Evolutionary conservation across 2,888 invertebrate species (phyloP), one percentile per base, ranked within the genome.

Genomic region (Aelia acuminata): DNA sequence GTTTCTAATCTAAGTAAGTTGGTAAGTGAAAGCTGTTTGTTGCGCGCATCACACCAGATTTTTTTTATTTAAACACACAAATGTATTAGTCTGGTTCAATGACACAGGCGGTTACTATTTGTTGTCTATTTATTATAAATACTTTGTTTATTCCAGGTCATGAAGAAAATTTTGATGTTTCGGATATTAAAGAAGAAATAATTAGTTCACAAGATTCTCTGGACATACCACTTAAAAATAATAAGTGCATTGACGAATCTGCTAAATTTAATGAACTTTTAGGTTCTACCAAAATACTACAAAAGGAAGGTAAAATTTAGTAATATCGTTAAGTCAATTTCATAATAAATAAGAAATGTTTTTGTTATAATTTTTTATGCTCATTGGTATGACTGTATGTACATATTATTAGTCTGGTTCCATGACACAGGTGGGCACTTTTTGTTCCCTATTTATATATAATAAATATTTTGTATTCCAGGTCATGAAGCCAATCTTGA

Each of bases 191-290:
- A 31, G 31, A 63, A 63, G 63, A 63, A 35, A 63, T 63, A 31
- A 63, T 63, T 31, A 18, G 63, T 63, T 63, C 63, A 1, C 63
- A 63, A 63, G 63, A 63, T 63, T 63, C 63, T 63, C 57, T 31
- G 31, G 31, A 63, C 18, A 31, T 18, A 5, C 18, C 63, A 63
- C n/a, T 57, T 57, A n/a, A 57, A 57, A 57, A 57, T 57, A 13
- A 57, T 3, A 57, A 57, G 11, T 57, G 57, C 13, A 26, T 26
- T 26, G 26, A 3, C 13, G 2, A 57, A 57, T 63, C 31, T 63
- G 18, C 20, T 63, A 8, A 63, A 31, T 63, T 31, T 31, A 63
- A 63, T 31, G 18, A 31, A 18, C 15, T 31, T 31, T 63, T 18
- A 31, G 31, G 26, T 31, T 10, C 15, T 63, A 31, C 13, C 18